These are phyloP conservation scores for Mastomys coucha DNA, from an alignment of 2,113 vertebrate species.

Conservation along the genomic window DNA sequence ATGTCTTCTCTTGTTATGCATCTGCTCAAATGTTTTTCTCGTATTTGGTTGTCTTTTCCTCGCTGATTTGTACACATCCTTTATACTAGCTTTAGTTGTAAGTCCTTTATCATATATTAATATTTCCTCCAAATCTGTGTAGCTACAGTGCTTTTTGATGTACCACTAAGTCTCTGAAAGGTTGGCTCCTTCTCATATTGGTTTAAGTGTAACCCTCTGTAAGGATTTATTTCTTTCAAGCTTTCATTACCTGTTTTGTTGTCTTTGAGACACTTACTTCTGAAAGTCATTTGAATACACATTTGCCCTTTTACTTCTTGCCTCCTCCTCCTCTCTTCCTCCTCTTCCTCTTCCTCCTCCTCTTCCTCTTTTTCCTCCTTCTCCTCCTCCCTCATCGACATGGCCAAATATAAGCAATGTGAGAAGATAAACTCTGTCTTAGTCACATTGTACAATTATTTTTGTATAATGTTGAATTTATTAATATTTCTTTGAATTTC, in stretches of 20 bases:
- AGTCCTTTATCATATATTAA: neutral
- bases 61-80: neutral
- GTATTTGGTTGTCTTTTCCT: neutral
- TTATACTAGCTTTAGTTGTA: neutral
- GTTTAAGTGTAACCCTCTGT: neutral
- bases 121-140: neutral
- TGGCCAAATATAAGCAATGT: neutral
- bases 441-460: neutral
- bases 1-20: neutral
- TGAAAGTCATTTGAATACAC: neutral
- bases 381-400: neutral
- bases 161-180: neutral
- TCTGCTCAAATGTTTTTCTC: neutral
- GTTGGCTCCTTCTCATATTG: neutral
- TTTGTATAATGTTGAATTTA: neutral
- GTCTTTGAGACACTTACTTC: neutral
- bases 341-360: no score
- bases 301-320: neutral
- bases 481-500: neutral
- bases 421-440: neutral
- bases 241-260: neutral
- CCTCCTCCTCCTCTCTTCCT: neutral
- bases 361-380: no score
- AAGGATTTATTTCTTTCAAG: neutral
- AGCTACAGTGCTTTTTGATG: neutral